A percentile compares a stretch with the other conserved stretches of the same genome.
Evolutionary conservation across 2,888 invertebrate species (phyloP).

Genomic region (Isoperla grammatica): DNA sequence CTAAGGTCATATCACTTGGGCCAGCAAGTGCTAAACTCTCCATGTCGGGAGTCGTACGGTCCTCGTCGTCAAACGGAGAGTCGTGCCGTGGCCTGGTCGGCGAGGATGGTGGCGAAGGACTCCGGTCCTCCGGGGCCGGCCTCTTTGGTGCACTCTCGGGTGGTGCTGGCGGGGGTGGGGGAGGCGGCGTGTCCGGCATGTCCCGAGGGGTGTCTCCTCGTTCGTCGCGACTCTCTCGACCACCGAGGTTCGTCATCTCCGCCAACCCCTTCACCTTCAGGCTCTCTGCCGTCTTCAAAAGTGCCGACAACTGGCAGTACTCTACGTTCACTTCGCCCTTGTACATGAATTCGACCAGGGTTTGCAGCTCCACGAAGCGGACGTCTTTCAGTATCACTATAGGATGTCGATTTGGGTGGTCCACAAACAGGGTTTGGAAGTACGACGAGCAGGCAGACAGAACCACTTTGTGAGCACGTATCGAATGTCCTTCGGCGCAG

Average conservation of each 20-base stretch:
- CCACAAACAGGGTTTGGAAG: slow-evolving; percentile 89
- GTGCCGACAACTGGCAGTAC: slow-evolving; percentile 85
- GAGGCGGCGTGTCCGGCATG: slow-evolving; percentile 26
- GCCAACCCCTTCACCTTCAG: slow-evolving; percentile 89
- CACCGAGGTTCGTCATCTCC: slow-evolving; percentile 83
- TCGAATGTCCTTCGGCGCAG: slow-evolving; percentile 92
- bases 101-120: slow-evolving; percentile 25
- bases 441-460: slow-evolving; percentile 93
- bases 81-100: slow-evolving; percentile 31
- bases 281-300: slow-evolving; percentile 88
- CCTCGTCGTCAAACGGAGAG: slow-evolving; percentile 34
- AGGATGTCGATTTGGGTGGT: slow-evolving; percentile 87
- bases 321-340: slow-evolving; percentile 93
- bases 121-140: slow-evolving; percentile 29
- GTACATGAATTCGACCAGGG: slow-evolving; percentile 94
- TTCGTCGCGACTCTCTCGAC: slow-evolving; percentile 41
- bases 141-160: slow-evolving; percentile 28
- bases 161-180: slow-evolving; percentile 28
- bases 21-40: slow-evolving; percentile 28
- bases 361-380: slow-evolving; percentile 81
- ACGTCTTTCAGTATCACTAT: slow-evolving; percentile 95
- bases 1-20: slow-evolving; percentile 29
- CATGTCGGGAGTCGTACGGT: slow-evolving; percentile 26
- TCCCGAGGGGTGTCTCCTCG: slow-evolving; percentile 32
- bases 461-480: slow-evolving; percentile 93